phyloP scores from a whole-genome alignment of 1,140 invertebrate species.

The Sinella curviseta region DNA sequence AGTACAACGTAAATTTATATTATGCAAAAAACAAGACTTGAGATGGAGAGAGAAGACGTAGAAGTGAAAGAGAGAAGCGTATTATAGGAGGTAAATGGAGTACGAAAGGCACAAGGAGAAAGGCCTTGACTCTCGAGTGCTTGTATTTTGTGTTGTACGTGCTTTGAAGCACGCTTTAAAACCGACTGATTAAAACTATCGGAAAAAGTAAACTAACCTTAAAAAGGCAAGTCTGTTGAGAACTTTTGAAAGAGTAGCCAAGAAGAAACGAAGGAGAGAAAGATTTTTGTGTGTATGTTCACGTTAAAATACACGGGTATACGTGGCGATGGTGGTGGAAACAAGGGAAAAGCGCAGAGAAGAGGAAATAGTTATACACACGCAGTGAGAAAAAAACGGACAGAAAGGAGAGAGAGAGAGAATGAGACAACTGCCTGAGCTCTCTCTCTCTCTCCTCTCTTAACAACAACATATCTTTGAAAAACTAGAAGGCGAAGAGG shows the following conservation, averaged over 20 bases:
- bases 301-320: too few relatives aligned
- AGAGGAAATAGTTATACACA: too few relatives aligned
- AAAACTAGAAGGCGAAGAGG: background rate
- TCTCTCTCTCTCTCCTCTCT: too few relatives aligned
- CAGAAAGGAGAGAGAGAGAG: background rate
- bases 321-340: too few relatives aligned
- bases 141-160: background rate
- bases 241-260: background rate
- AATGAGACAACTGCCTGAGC: background rate
- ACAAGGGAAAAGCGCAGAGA: too few relatives aligned
- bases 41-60: too few relatives aligned
- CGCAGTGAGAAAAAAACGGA: too few relatives aligned
- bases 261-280: background rate
- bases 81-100: background rate
- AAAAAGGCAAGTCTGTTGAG: background rate
- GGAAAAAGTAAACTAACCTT: constrained; percentile 9
- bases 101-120: constrained; percentile 4
- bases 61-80: background rate
- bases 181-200: background rate
- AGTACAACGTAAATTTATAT: too few relatives aligned
- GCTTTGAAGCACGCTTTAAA: background rate
- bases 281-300: too few relatives aligned
- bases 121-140: too few relatives aligned
- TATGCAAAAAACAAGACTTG: too few relatives aligned
- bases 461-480: background rate